Evolutionary conservation across 2,797 vertebrate genomes (phyloP).

Genomic region (Eupleurogrammus muticus): DNA sequence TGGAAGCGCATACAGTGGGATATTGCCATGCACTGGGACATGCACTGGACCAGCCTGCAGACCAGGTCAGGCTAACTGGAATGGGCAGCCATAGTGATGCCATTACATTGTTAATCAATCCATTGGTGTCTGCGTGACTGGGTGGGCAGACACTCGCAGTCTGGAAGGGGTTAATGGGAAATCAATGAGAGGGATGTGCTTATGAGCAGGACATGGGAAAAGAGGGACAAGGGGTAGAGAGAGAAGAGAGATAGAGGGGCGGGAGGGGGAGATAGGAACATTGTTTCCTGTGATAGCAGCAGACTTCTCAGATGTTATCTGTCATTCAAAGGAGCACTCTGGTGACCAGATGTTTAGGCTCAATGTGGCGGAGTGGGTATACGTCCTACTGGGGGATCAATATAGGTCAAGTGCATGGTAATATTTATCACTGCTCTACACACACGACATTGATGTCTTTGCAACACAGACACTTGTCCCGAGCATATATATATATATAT

Average conservation of each 20-base stretch:
- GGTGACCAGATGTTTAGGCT: conserved; percentile 86
- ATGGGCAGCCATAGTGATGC: conserved; percentile 70
- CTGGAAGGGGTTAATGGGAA: conserved; percentile 86
- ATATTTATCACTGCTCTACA: conserved; percentile 62
- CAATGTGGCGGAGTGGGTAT: conserved; percentile 63
- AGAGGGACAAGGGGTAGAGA: conserved; percentile 56
- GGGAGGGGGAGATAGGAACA: conserved; percentile 74
- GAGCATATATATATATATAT: conserved; percentile 7
- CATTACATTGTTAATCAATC: conserved; percentile 80
- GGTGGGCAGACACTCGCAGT: conserved; percentile 77
- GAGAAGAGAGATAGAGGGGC: conserved; percentile 51
- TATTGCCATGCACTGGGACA: conserved; percentile 37
- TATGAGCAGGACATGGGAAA: conserved; percentile 77
- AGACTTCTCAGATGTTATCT: conserved; percentile 89
- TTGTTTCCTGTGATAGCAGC: conserved; percentile 87
- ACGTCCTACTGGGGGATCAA: conserved; percentile 70
- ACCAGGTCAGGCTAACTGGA: conserved; percentile 65
- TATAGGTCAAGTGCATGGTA: conserved; percentile 79
- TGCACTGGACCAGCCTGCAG: conserved; percentile 35
- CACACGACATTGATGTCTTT: conserved; percentile 52
- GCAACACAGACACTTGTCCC: conserved; percentile 28
- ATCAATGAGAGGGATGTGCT: conserved; percentile 84
- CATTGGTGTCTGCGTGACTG: conserved; percentile 77
- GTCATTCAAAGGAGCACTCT: conserved; percentile 83
- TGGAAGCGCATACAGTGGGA: conserved; percentile 27